Conservation (phyloP, 2,113 vertebrate species). For the Albula goreensis region DNA sequence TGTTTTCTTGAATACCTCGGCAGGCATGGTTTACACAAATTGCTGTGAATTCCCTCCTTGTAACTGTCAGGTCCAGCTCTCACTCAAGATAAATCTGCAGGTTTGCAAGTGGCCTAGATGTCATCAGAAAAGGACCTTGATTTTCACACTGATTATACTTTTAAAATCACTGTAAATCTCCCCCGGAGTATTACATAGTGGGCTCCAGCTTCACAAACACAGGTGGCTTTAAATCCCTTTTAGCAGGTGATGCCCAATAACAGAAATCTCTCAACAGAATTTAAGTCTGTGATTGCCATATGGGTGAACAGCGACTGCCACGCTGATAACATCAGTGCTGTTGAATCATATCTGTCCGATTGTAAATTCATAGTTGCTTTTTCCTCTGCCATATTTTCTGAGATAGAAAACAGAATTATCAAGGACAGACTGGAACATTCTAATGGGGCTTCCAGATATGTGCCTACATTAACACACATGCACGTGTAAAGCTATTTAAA, state of each 20-base stretch:
- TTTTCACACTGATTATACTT: background rate
- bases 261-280: too few species aligned
- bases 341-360: background rate
- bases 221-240: background rate
- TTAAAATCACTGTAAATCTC: background rate
- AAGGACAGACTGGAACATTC: background rate
- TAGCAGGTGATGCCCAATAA: background rate
- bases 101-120: background rate
- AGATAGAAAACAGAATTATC: background rate
- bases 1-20: background rate
- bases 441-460: background rate
- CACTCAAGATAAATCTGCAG: background rate
- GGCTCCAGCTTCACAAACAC: background rate
- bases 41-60: background rate
- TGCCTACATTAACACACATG: background rate
- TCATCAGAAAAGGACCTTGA: background rate
- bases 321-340: background rate
- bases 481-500: background rate
- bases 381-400: background rate
- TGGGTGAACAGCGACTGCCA: background rate
- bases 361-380: background rate
- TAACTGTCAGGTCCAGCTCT: background rate
- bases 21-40: background rate
- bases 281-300: background rate
- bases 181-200: background rate